Percentiles rank a stretch among this genome's conserved stretches.
Evolutionary conservation across 2,888 invertebrate species (phyloP).

Genomic region (Hypena proboscidalis): DNA sequence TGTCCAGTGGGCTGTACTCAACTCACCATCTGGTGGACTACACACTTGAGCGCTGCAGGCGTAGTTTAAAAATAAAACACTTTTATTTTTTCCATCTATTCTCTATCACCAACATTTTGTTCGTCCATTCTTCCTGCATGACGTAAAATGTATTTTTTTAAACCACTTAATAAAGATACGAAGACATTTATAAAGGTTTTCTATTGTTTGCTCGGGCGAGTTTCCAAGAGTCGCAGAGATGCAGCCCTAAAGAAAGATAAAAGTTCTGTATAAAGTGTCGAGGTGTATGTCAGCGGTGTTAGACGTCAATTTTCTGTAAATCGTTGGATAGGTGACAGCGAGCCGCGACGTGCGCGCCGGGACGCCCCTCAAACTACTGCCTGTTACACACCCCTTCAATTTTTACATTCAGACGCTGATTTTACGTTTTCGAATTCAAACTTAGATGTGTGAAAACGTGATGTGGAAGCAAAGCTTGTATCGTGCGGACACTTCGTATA

Average conservation of each 20-base stretch:
- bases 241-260: conserved; percentile 42
- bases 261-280: conserved; percentile 52
- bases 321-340: conserved; percentile 66
- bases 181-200: neutral
- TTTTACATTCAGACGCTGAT: conserved; percentile 74
- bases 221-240: neutral
- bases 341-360: conserved; percentile 50
- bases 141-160: no score
- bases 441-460: conserved; percentile 75
- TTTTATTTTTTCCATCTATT: no score
- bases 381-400: conserved; percentile 58
- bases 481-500: conserved; percentile 60
- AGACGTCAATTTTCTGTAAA: conserved; percentile 70
- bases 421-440: conserved; percentile 75
- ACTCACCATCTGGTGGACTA: no score
- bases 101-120: no score
- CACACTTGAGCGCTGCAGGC: no score
- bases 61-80: no score
- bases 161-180: no score
- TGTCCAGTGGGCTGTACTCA: no score
- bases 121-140: no score
- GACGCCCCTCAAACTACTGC: conserved; percentile 35
- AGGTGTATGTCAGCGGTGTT: conserved; percentile 52
- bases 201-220: neutral
- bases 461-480: conserved; percentile 63